Base-by-base conservation (phyloP, 1,140 invertebrate genomes). In the Drosophila setifemur region DNA sequence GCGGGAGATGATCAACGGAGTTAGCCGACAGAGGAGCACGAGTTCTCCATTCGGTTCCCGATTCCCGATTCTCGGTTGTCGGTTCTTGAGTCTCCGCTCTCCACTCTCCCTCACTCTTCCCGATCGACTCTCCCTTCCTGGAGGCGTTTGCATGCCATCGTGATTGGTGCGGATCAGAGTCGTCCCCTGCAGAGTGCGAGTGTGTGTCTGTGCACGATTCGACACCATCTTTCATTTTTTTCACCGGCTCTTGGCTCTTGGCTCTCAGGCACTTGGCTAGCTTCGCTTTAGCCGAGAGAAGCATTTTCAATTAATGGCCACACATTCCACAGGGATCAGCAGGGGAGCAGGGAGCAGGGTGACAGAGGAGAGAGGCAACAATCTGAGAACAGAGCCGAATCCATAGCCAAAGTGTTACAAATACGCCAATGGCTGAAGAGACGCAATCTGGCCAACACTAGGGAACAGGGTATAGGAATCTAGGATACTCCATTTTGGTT, bases 261-360 rank as follows among this genome's bases (percentile, higher is more conserved):
- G 57, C 68, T 66, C 31, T 47, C 52, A 70, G 67, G 48, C 57
- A 71, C 63, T 85, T 78, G 31, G 31, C 79, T 44, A 45, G 25
- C 42, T n/a, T 31, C n/a, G 4, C 29, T 7, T 40, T 43, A 57
- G 70, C 26, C 57, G 28, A 63, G 70, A 50, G 45, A 50, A 60
- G 81, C 53, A 85, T 85, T 85, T 85, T 85, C 79, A 85, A 85
- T 85, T 85, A 85, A 85, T 85, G 79, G 79, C 81, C 81, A 86
- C 79, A 86, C 79, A 85, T 85, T 85, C 79, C 77, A 78, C 25
- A 53, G 47, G 21, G 42, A 26, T 26, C 14, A 4, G 1, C 4
- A 8, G 9, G n/a, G 18, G 28, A 7, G 14, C 28, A 19, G 21
- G 18, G 18, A 25, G 11, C 21, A 5, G 25, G 48, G 48, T 12